Conservation (phyloP, 1,140 invertebrate species). For the Heliconius hermathena region DNA sequence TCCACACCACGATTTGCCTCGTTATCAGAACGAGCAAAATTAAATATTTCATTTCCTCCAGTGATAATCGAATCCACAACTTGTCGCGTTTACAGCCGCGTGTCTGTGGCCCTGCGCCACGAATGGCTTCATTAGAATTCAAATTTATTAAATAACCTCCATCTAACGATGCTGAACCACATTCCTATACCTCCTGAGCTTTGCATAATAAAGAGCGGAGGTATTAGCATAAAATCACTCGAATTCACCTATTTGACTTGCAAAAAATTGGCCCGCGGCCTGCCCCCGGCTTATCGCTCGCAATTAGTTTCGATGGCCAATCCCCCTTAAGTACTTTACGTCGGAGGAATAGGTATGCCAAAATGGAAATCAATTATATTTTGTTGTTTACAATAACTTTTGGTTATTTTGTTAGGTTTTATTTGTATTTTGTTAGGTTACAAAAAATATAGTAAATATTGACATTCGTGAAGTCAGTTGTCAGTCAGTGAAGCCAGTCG, state of each 20-base stretch:
- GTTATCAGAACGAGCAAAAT: no score
- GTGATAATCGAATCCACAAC: no score
- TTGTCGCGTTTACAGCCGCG: no score
- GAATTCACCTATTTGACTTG: conserved; percentile 70
- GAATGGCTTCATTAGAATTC: no score
- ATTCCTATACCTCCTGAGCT: conserved; percentile 31
- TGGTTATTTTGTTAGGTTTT: neutral
- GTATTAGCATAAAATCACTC: conserved; percentile 72
- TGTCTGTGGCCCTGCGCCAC: no score
- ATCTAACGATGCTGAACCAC: conserved; percentile 15
- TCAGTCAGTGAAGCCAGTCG: no score
- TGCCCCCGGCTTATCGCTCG: conserved; percentile 34
- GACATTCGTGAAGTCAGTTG: no score
- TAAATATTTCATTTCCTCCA: no score
- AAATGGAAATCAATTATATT: neutral
- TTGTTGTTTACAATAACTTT: neutral
- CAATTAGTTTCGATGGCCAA: conserved; percentile 59
- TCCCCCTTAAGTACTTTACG: conserved; percentile 40
- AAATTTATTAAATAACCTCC: neutral
- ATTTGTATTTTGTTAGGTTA: neutral
- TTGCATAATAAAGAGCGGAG: conserved; percentile 61
- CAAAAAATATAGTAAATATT: no score
- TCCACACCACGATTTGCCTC: no score
- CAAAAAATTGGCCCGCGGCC: conserved; percentile 55
- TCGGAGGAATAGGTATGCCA: neutral